These are phyloP conservation scores for Trilocha varians DNA, from an alignment of 2,888 invertebrate genomes.

Conservation along the genomic window DNA sequence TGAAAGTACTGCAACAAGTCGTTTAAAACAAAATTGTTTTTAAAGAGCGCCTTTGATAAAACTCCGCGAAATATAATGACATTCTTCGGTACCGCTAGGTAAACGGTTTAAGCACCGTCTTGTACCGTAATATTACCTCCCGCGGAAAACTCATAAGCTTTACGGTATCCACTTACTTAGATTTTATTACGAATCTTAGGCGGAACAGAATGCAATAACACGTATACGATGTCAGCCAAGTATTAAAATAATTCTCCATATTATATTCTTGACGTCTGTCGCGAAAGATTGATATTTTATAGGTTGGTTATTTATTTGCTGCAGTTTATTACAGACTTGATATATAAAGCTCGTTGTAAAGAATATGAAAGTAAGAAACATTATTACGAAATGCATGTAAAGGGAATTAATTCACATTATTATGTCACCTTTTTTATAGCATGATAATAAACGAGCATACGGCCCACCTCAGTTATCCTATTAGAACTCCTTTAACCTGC, in stretches of 20 bases:
- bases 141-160: slow-evolving; percentile 40
- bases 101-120: slow-evolving; percentile 25
- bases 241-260: slow-evolving; percentile 3
- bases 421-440: too few relatives aligned
- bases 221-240: slow-evolving; percentile 13
- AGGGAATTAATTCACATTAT: too few relatives aligned
- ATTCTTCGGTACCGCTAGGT: slow-evolving; percentile 9
- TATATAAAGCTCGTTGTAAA: too few relatives aligned
- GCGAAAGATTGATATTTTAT: too few relatives aligned
- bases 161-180: slow-evolving; percentile 38
- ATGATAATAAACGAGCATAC: too few relatives aligned
- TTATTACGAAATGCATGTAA: too few relatives aligned
- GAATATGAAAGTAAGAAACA: too few relatives aligned
- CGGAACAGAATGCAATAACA: slow-evolving; percentile 29
- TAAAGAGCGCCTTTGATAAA: neutral
- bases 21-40: neutral
- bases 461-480: too few relatives aligned
- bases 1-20: neutral
- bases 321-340: too few relatives aligned
- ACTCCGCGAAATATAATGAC: slow-evolving; percentile 5
- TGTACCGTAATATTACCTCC: slow-evolving; percentile 35
- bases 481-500: too few relatives aligned
- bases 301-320: too few relatives aligned
- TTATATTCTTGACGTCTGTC: too few relatives aligned
- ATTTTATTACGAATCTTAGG: slow-evolving; percentile 38